phyloP scores from a whole-genome alignment of 2,797 vertebrate genomes.

The Allenopithecus nigroviridis region DNA sequence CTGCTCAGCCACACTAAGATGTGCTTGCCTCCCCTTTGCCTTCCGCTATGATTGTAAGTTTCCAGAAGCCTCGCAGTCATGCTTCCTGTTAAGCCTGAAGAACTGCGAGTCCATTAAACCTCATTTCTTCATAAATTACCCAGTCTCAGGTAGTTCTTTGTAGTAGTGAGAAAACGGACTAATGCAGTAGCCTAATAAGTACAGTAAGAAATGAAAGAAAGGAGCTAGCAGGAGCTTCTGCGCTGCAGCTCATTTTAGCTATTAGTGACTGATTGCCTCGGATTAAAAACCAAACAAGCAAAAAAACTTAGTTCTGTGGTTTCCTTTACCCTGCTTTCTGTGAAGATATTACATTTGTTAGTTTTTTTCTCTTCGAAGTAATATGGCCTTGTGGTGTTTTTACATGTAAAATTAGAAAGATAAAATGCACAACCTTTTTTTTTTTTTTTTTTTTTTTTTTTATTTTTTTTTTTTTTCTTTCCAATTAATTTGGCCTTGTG shows the following conservation, averaged over 20 bases:
- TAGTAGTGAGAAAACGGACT: too few species aligned
- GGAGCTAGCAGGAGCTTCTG: background rate
- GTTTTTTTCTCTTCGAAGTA: background rate
- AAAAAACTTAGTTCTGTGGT: background rate
- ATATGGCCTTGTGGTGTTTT: background rate
- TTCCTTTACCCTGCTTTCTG: background rate
- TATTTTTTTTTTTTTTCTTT: too few species aligned
- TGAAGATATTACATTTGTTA: background rate
- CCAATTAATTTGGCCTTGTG: too few species aligned
- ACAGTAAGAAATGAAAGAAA: background rate
- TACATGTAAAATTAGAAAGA: background rate
- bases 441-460: too few species aligned
- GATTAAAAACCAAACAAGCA: background rate
- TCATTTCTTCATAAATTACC: too few species aligned
- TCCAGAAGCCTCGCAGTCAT: too few species aligned
- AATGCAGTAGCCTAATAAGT: background rate
- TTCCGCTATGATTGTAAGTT: too few species aligned
- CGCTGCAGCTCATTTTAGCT: background rate
- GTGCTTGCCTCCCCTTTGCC: too few species aligned
- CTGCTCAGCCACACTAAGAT: too few species aligned
- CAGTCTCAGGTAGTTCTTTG: too few species aligned
- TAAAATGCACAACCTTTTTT: background rate
- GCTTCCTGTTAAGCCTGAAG: too few species aligned
- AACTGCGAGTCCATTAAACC: too few species aligned
- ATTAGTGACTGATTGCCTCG: background rate